Percentiles rank a stretch among this genome's conserved stretches.
phyloP scores from a whole-genome alignment of 1,140 invertebrate species.

The Oreohelix idahoensis region DNA sequence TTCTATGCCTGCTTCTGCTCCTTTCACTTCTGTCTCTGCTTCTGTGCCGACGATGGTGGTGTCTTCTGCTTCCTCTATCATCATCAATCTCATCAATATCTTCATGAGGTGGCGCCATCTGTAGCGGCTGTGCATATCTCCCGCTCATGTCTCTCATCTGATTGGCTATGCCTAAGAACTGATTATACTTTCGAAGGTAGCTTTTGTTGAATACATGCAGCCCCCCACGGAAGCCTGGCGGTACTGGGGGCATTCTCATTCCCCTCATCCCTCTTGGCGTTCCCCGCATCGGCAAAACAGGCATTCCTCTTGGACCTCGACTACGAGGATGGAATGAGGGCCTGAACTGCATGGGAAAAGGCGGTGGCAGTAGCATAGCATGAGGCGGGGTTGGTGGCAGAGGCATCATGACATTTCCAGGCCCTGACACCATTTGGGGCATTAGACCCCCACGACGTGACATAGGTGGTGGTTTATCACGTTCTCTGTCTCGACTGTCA shows the following conservation, averaged over 20 bases:
- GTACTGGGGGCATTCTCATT: slow-evolving; percentile 11
- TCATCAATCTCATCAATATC: not conserved
- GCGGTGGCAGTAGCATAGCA: not conserved
- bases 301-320: not conserved
- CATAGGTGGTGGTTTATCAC: not conserved
- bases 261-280: slow-evolving; percentile 22
- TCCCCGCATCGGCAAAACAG: slow-evolving; percentile 9
- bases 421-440: slow-evolving; percentile 25
- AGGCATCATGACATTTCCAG: slow-evolving; percentile 24
- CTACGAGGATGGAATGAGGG: slow-evolving; percentile 13
- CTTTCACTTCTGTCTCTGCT: slow-evolving; percentile 27
- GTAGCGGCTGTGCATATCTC: slow-evolving; percentile 35
- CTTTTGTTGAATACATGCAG: slow-evolving; percentile 36
- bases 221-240: slow-evolving; percentile 29
- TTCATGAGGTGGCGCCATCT: not conserved
- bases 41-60: not conserved
- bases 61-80: not conserved
- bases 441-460: not conserved
- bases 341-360: not conserved
- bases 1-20: not conserved
- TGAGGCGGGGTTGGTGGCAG: slow-evolving; percentile 5
- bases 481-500: not conserved
- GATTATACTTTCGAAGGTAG: slow-evolving; percentile 20
- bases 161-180: slow-evolving; percentile 30
- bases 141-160: slow-evolving; percentile 37